These are phyloP conservation scores for Microctenopoma steveboyesi DNA, from an alignment of 2,797 vertebrate species.

Conservation along the genomic window DNA sequence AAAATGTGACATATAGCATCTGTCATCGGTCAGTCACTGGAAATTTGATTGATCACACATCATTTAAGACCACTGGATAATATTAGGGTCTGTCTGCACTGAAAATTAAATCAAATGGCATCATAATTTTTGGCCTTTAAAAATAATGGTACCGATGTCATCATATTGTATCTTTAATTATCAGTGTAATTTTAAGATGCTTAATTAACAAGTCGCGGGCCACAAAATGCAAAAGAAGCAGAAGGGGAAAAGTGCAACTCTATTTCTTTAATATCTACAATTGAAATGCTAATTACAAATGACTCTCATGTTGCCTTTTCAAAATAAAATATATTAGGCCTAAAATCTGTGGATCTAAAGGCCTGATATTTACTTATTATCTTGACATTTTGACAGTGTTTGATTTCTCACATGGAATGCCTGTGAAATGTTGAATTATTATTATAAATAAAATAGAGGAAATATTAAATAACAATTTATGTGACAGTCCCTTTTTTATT, in stretches of 20 bases:
- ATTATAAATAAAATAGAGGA: conserved; percentile 41
- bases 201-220: conserved; percentile 10
- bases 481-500: conserved; percentile 49
- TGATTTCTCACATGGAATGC: conserved; percentile 21
- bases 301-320: conserved; percentile 11
- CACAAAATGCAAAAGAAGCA: conserved; percentile 7
- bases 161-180: neutral
- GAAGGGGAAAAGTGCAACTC: neutral
- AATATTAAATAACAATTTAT: conserved; percentile 47
- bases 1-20: conserved; percentile 8
- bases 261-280: conserved; percentile 16
- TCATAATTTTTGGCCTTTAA: conserved; percentile 7
- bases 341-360: conserved; percentile 12
- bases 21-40: neutral
- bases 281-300: conserved; percentile 11
- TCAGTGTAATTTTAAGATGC: neutral
- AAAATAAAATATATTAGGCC: conserved; percentile 24
- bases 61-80: conserved; percentile 5
- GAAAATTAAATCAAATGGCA: conserved; percentile 16
- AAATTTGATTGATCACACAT: conserved; percentile 25
- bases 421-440: conserved; percentile 39
- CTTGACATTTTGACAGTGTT: conserved; percentile 34
- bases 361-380: conserved; percentile 33
- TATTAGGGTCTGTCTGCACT: neutral
- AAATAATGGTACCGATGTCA: conserved; percentile 4